These are phyloP conservation scores for Parnassius glacialis DNA, from an alignment of 2,888 invertebrate species.

Conservation along the genomic window DNA sequence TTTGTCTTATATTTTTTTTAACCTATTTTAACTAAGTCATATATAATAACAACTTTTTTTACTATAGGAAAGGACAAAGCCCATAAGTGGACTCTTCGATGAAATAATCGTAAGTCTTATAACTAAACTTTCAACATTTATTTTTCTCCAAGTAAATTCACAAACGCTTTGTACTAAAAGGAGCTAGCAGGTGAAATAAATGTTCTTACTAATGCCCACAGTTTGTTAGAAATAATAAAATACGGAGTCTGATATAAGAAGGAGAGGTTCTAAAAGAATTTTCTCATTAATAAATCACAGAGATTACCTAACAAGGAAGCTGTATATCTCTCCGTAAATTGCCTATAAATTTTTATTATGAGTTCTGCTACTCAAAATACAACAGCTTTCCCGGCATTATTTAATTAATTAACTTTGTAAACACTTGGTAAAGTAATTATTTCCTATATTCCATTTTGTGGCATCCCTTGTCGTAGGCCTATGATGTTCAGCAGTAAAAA, in stretches of 20 bases:
- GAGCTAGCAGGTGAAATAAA: conserved; percentile 5
- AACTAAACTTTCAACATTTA: background rate
- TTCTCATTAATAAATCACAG: conserved; percentile 74
- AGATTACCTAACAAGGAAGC: conserved; percentile 53
- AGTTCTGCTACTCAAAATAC: conserved; percentile 58
- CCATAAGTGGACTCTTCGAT: no score
- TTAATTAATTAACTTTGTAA: conserved; percentile 15
- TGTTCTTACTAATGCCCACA: conserved; percentile 15
- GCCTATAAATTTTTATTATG: conserved; percentile 79
- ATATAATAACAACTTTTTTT: no score
- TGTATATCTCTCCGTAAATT: conserved; percentile 70
- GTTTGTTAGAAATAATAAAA: conserved; percentile 24
- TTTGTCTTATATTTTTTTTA: no score
- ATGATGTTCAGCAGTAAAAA: no score
- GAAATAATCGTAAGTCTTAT: no score
- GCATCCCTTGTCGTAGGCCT: no score
- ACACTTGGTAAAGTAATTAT: background rate
- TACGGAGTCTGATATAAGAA: conserved; percentile 22
- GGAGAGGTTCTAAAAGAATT: conserved; percentile 35
- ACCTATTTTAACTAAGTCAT: no score
- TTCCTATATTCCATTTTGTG: no score
- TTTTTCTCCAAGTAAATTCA: background rate
- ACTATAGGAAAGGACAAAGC: no score
- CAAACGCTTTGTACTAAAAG: background rate
- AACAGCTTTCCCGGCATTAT: conserved; percentile 18